phyloP scores from a whole-genome alignment of 2,113 vertebrate genomes.

The Setophaga petechia region DNA sequence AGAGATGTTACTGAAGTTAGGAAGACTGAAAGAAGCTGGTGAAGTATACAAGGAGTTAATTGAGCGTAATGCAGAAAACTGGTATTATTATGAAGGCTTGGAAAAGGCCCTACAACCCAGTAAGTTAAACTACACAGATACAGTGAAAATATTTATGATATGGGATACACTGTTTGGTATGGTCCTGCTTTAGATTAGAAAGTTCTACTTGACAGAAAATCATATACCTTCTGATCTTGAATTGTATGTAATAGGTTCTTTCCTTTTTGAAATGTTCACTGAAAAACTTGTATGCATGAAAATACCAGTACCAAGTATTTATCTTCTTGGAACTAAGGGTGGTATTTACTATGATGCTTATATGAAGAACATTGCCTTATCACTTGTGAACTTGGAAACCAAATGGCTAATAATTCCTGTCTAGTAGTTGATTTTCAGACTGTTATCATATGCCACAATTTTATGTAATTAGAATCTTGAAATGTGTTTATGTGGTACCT shows the following conservation, averaged over 20 bases:
- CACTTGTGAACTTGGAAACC: not conserved
- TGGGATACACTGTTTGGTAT: not conserved
- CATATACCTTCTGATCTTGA: not conserved
- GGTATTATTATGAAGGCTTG: conserved; percentile 81
- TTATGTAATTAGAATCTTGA: not conserved
- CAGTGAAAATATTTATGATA: not conserved
- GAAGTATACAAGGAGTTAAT: conserved; percentile 77
- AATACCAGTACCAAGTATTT: not conserved
- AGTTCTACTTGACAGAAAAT: not conserved
- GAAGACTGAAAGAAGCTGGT: conserved; percentile 79
- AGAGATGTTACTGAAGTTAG: conserved; percentile 79
- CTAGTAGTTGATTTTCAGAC: not conserved
- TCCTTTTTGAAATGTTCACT: not conserved
- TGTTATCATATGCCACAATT: not conserved
- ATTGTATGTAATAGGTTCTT: not conserved
- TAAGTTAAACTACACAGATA: conserved; percentile 55
- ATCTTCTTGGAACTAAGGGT: not conserved
- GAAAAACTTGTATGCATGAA: not conserved
- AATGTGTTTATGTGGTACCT: not conserved
- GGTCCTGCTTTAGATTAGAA: not conserved
- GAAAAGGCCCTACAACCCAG: conserved; percentile 78
- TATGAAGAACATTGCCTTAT: rapidly evolving
- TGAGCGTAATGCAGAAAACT: conserved; percentile 80
- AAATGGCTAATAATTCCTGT: not conserved
- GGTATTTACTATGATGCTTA: not conserved